Evolutionary conservation across 2,888 invertebrate species (phyloP).

Genomic region (Phortica okadai): DNA sequence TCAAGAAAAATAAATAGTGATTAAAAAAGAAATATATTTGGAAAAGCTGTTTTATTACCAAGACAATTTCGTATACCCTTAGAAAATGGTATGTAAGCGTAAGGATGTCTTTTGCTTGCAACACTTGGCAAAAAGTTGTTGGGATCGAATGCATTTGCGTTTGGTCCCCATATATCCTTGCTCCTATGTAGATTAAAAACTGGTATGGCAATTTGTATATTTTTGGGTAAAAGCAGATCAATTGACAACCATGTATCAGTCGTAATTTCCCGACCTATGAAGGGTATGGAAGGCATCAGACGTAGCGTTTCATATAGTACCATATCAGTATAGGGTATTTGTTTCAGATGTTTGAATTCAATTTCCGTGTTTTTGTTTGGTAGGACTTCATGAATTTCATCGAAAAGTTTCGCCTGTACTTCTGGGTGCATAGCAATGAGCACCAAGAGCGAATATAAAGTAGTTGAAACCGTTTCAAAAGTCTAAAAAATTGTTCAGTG

Average conservation of each 20-base stretch:
- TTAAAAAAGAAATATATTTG: background rate
- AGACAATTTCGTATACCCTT: slow-evolving; percentile 62
- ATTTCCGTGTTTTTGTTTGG: slow-evolving; percentile 40
- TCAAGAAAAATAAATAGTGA: background rate
- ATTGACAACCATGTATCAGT: slow-evolving; percentile 38
- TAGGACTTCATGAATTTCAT: slow-evolving; percentile 50
- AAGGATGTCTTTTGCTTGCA: slow-evolving; percentile 54
- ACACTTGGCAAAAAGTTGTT: slow-evolving; percentile 62
- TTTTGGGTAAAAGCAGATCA: slow-evolving; percentile 48
- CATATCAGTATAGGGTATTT: slow-evolving; percentile 56
- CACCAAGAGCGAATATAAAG: slow-evolving; percentile 50
- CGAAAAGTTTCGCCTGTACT: slow-evolving; percentile 56
- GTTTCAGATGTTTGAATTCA: slow-evolving; percentile 46
- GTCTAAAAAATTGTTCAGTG: slow-evolving; percentile 41
- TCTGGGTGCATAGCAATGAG: slow-evolving; percentile 61
- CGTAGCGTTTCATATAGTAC: slow-evolving; percentile 59
- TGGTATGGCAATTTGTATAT: slow-evolving; percentile 55
- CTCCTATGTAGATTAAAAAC: slow-evolving; percentile 61
- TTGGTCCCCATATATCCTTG: slow-evolving; percentile 58
- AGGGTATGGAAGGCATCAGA: slow-evolving; percentile 55
- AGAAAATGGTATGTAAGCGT: slow-evolving; percentile 62
- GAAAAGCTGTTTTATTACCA: slow-evolving; percentile 39
- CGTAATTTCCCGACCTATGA: slow-evolving; percentile 50
- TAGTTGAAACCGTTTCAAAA: slow-evolving; percentile 59
- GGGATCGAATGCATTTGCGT: slow-evolving; percentile 60